Evolutionary conservation across 2,888 invertebrate species (phyloP).

Genomic region (Eugnorisma glareosa): DNA sequence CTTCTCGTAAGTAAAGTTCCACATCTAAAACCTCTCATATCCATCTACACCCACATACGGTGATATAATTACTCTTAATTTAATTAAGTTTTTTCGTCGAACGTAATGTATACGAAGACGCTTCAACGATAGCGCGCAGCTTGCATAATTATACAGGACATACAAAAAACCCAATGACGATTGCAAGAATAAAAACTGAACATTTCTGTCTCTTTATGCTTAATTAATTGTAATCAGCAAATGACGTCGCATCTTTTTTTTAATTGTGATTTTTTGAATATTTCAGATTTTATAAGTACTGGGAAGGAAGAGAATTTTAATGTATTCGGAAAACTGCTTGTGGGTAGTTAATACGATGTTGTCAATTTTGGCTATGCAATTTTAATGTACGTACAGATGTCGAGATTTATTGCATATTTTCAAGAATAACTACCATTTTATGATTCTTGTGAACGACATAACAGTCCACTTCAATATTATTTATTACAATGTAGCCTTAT

Average conservation of each 20-base stretch:
- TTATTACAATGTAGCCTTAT: neutral
- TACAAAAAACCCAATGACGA: constrained; percentile 37
- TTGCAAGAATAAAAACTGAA: constrained; percentile 34
- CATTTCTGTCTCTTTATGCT: constrained; percentile 25
- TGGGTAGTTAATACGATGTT: constrained; percentile 8
- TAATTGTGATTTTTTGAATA: constrained; percentile 7
- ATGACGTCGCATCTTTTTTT: constrained; percentile 21
- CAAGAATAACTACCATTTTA: constrained; percentile 8
- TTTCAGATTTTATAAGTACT: constrained; percentile 3
- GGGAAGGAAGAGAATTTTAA: constrained; percentile 2
- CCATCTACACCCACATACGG: constrained; percentile 3
- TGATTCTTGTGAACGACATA: neutral
- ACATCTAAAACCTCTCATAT: neutral
- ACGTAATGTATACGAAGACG: constrained; percentile 34
- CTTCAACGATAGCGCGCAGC: constrained; percentile 19
- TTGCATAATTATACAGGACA: constrained; percentile 50
- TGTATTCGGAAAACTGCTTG: constrained; percentile 1
- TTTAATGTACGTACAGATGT: constrained; percentile 1
- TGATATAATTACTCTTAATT: constrained; percentile 53
- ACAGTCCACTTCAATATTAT: constrained; percentile 1
- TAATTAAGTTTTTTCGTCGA: constrained; percentile 54
- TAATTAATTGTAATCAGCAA: constrained; percentile 55
- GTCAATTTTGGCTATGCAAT: neutral
- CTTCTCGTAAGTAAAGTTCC: neutral
- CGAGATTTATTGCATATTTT: constrained; percentile 21